These are phyloP conservation scores for Cephus cinctus DNA, from an alignment of 1,140 invertebrate genomes.

Conservation along the genomic window DNA sequence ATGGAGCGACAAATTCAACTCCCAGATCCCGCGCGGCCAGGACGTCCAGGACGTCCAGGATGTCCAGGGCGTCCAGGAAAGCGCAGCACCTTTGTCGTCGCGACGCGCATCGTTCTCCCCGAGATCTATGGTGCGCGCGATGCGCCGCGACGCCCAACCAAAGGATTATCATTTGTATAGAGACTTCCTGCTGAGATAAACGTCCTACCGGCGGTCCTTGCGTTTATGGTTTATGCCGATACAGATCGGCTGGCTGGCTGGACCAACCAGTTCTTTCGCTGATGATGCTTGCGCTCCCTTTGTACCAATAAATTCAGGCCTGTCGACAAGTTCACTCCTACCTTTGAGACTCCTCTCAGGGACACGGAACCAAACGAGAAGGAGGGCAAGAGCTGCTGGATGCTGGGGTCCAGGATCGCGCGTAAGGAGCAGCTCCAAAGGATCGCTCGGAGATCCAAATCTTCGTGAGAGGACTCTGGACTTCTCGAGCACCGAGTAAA, in stretches of 20 bases:
- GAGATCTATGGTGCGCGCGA: too few relatives aligned
- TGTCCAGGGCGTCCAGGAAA: too few relatives aligned
- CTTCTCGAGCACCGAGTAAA: conserved; percentile 50
- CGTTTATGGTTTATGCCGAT: too few relatives aligned
- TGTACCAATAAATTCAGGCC: background rate
- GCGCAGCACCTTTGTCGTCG: too few relatives aligned
- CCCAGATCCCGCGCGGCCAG: conserved; percentile 26
- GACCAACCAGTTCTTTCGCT: too few relatives aligned
- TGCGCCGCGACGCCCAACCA: too few relatives aligned
- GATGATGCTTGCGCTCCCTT: background rate
- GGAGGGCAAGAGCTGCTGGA: background rate
- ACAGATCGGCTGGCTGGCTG: too few relatives aligned
- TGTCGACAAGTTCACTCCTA: background rate
- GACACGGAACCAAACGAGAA: background rate
- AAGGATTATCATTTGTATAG: too few relatives aligned
- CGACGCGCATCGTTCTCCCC: background rate
- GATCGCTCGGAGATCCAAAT: conserved; percentile 38
- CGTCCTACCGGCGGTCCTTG: too few relatives aligned
- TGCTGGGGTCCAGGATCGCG: background rate
- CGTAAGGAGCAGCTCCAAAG: background rate
- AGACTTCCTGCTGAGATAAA: too few relatives aligned
- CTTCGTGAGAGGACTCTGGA: conserved; percentile 36
- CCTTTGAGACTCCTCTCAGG: background rate
- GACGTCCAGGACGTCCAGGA: too few relatives aligned
- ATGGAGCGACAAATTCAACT: conserved; percentile 44